Base-by-base conservation (phyloP, 1,140 invertebrate species). In the Dufourea novaeangliae region DNA sequence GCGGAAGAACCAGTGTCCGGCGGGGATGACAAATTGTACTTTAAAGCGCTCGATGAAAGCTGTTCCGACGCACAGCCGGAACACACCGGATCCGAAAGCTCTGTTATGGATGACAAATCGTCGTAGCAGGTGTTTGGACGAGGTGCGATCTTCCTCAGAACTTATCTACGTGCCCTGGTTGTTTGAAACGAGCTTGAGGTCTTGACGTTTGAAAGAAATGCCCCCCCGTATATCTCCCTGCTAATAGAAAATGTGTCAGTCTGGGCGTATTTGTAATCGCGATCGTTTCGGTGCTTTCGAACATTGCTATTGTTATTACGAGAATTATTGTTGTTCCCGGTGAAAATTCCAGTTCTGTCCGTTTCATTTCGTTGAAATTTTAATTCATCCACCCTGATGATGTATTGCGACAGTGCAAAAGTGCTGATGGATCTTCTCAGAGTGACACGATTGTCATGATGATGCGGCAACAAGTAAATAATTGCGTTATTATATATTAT, bases 41-140 rank as follows among this genome's bases (percentile, higher is more conserved):
- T 86, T 84, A 84, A 86, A 86, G 71, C 82, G 84, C 76, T 86
- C 67, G 61, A 50, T 69, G 83, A 86, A 80, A 86, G 80, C 85
- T 83, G 80, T 78, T 80, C 85, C 66, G 71, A 83, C 62, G 77
- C 80, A 70, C 69, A 86, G 64, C 80, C 70, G 78, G 70, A 83
- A 83, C 82, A 81, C 67, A 78, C 71, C 71, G 68, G 75, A 83
- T 81, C 80, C 69, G 78, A 78, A 78, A 86, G 77, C 80, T 86
- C 85, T 79, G 84, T 78, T 83, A 83, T 85, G 80, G 84, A 86
- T 83, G 85, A 86, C 85, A 86, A 86, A 86, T 86, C 62, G 85
- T 81, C 74, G 83, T 82, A 83, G 74, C 85, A 83, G 85, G 75
- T 86, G 83, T 85, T 80, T 78, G 84, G 56, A 74, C 70, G 78